Percentiles rank a stretch among this genome's conserved stretches.
Evolutionary conservation across 2,888 invertebrate genomes (phyloP).

Genomic region (Heteromyza rotundicornis): DNA sequence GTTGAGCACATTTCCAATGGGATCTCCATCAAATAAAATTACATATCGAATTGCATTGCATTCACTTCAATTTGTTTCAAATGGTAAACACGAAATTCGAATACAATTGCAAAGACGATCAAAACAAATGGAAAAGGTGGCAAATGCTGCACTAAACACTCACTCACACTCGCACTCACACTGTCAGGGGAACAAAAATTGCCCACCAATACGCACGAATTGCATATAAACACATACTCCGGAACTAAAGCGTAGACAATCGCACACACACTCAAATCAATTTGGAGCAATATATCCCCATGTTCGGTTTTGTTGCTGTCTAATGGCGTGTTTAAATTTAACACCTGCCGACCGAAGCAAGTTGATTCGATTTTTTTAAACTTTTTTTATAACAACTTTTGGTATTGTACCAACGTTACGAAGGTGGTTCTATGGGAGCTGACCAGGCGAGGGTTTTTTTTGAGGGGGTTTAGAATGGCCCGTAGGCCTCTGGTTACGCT

Average conservation of each 20-base stretch:
- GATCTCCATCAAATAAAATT: not conserved
- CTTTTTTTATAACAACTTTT: no score
- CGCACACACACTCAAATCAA: not conserved
- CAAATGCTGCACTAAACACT: not conserved
- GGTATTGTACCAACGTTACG: no score
- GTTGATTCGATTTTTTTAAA: no score
- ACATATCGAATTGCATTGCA: not conserved
- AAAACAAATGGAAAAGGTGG: no score
- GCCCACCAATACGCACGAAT: not conserved
- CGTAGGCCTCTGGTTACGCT: slow-evolving; percentile 37
- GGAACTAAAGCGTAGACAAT: not conserved
- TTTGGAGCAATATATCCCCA: not conserved
- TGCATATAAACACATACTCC: not conserved
- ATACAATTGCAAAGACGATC: not conserved
- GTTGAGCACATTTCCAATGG: no score
- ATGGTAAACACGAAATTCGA: not conserved
- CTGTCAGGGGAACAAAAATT: not conserved
- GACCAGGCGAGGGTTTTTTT: no score
- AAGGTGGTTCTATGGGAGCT: no score
- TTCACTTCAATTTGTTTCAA: not conserved
- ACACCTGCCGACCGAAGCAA: slow-evolving; percentile 29
- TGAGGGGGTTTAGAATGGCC: no score
- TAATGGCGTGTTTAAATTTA: slow-evolving; percentile 32
- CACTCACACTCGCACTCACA: not conserved
- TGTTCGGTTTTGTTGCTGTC: slow-evolving; percentile 15